phyloP scores from a whole-genome alignment of 2,888 invertebrate species.

The Caradrina clavipalpis region DNA sequence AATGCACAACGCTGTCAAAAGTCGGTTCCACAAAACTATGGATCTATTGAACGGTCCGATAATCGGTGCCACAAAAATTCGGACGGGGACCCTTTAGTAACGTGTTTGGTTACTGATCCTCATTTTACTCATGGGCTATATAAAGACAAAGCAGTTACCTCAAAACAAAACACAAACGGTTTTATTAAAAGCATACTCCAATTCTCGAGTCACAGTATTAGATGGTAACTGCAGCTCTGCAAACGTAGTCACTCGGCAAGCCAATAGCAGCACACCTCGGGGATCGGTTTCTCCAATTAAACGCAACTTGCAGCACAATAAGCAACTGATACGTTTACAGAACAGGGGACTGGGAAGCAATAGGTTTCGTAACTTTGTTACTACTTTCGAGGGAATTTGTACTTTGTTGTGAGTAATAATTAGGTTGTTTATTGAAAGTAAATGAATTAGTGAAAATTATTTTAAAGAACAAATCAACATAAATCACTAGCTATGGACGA shows the following conservation, averaged over 20 bases:
- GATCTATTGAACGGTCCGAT: too few species aligned
- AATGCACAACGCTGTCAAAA: too few species aligned
- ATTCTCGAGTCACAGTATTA: conserved; percentile 11
- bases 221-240: conserved; percentile 25
- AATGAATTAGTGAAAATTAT: too few species aligned
- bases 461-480: too few species aligned
- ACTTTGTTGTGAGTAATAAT: neutral
- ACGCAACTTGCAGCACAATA: conserved; percentile 48
- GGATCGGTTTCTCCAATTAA: conserved; percentile 49
- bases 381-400: conserved; percentile 19
- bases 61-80: too few species aligned
- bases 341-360: conserved; percentile 26
- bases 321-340: conserved; percentile 44
- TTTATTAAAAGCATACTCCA: conserved; percentile 10
- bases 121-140: too few species aligned
- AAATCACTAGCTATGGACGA: too few species aligned
- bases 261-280: conserved; percentile 29
- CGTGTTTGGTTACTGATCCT: too few species aligned
- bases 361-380: conserved; percentile 16
- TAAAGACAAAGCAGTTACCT: neutral
- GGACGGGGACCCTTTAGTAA: too few species aligned
- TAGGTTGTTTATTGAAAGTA: neutral
- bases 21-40: too few species aligned
- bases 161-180: conserved; percentile 26
- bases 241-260: conserved; percentile 9